Percentiles rank a stretch among this genome's conserved stretches.
Evolutionary conservation across 2,888 invertebrate genomes (phyloP).

Genomic region (Lithophane leautieri): DNA sequence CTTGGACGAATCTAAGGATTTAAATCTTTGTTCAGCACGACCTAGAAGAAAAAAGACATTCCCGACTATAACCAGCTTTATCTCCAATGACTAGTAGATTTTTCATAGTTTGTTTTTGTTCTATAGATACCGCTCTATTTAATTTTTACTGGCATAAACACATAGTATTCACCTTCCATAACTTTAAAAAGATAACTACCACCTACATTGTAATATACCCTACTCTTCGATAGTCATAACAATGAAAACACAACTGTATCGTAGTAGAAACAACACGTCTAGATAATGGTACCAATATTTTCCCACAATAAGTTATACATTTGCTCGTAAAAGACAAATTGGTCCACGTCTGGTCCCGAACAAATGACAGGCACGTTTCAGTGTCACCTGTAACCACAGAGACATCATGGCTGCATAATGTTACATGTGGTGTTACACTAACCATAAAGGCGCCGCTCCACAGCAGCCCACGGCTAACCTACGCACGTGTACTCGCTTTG

Average conservation of each 20-base stretch:
- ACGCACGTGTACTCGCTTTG: neutral
- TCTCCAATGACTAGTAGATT: neutral
- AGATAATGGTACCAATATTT: neutral
- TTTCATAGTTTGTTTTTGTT: neutral
- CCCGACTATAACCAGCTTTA: neutral
- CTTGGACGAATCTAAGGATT: neutral
- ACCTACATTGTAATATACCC: constrained; percentile 5
- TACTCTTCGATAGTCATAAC: neutral
- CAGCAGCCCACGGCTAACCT: neutral
- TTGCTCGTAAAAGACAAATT: constrained; percentile 17
- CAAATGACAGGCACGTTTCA: constrained; percentile 52
- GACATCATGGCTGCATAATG: constrained; percentile 25
- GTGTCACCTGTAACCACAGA: constrained; percentile 52
- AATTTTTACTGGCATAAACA: neutral
- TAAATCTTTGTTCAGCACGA: neutral
- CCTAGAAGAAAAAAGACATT: neutral
- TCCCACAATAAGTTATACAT: neutral
- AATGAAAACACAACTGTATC: neutral
- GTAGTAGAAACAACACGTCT: neutral
- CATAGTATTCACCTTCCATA: neutral
- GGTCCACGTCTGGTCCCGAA: constrained; percentile 29
- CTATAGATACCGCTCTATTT: neutral
- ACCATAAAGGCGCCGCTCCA: neutral
- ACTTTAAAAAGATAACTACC: constrained; percentile 1
- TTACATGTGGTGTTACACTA: constrained; percentile 17